phyloP scores from a whole-genome alignment of 2,113 vertebrate genomes.

The Balaeniceps rex region DNA sequence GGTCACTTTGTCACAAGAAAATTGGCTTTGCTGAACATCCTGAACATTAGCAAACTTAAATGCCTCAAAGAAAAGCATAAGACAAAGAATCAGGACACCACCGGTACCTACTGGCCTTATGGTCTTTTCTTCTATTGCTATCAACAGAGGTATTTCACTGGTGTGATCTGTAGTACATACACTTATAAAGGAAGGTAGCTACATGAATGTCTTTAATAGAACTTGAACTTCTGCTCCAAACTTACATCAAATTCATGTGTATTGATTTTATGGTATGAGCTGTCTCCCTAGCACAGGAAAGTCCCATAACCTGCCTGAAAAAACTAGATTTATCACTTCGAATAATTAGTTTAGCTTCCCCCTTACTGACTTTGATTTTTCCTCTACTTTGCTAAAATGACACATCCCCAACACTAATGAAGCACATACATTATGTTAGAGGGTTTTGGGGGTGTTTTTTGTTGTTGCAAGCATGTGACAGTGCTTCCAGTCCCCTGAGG shows the following conservation, averaged over 20 bases:
- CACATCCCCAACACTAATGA: background rate
- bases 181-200: background rate
- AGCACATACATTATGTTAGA: background rate
- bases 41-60: background rate
- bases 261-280: background rate
- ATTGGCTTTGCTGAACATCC: background rate
- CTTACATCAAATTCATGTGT: background rate
- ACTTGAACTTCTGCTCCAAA: background rate
- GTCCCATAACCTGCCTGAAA: background rate
- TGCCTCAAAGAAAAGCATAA: background rate
- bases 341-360: conserved; percentile 14
- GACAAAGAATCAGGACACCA: background rate
- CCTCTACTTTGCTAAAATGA: background rate
- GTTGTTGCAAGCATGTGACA: background rate
- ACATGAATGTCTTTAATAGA: background rate
- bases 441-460: background rate
- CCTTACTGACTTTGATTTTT: background rate
- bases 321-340: background rate
- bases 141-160: background rate
- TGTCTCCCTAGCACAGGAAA: background rate
- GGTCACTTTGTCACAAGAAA: background rate
- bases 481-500: background rate
- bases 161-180: background rate
- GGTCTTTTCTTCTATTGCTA: background rate
- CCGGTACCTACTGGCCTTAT: background rate